These are phyloP conservation scores for Cheilosia impressa DNA, from an alignment of 2,888 invertebrate species.

Conservation along the genomic window DNA sequence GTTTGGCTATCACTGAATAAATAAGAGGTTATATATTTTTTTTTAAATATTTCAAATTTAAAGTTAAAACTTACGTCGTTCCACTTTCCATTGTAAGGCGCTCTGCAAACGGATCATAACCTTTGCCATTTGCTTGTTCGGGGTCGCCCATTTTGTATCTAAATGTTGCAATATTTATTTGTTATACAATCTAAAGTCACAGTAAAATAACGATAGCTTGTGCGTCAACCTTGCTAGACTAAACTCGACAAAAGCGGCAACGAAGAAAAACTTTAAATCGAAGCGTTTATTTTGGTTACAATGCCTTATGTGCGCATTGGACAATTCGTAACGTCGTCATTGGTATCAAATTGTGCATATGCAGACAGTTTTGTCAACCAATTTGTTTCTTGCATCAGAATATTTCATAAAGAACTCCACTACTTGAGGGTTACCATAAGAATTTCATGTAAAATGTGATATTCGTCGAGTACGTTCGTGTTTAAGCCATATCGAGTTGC, in stretches of 20 bases:
- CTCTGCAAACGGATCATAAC: slow-evolving; percentile 90
- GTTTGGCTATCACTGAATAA: slow-evolving; percentile 92
- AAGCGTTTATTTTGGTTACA: slow-evolving; percentile 7
- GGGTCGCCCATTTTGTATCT: slow-evolving; percentile 85
- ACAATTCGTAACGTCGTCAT: slow-evolving; percentile 15
- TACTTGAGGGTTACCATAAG: background rate
- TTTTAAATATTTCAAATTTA: slow-evolving; percentile 22
- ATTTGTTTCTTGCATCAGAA: slow-evolving; percentile 41
- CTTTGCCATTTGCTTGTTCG: slow-evolving; percentile 85
- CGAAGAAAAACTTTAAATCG: slow-evolving; percentile 2
- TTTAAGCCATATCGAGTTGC: background rate
- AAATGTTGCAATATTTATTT: slow-evolving; percentile 6
- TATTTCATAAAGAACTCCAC: background rate
- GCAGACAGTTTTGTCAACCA: slow-evolving; percentile 28
- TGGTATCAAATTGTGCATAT: slow-evolving; percentile 47
- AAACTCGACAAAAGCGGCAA: slow-evolving; percentile 19
- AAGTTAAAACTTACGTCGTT: slow-evolving; percentile 88
- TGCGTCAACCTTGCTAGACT: slow-evolving; percentile 25
- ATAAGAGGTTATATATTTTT: too few relatives aligned
- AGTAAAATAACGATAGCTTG: slow-evolving; percentile 1
- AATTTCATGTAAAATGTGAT: slow-evolving; percentile 12
- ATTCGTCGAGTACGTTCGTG: background rate
- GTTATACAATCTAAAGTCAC: background rate
- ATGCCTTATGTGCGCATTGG: background rate
- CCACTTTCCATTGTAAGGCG: slow-evolving; percentile 88